Evolutionary conservation across 2,113 vertebrate species (phyloP), one percentile per base, ranked within the genome.

Genomic region (Brevimyrus niger): DNA sequence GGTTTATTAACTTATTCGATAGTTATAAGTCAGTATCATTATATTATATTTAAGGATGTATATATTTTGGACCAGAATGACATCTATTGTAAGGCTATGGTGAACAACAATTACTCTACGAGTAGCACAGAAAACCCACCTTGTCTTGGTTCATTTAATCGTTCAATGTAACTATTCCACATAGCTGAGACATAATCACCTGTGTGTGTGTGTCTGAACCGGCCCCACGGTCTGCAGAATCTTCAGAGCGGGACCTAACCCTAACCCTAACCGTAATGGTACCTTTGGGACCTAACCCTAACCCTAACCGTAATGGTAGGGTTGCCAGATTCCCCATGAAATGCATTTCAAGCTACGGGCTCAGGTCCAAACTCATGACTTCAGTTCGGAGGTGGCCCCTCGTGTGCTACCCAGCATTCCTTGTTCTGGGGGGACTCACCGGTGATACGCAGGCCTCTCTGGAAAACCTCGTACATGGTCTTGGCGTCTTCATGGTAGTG

Each of bases 381-480:
- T 47, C 6, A 23, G 38, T 84, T 89, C 21, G 35, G n/a, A 58
- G 31, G 73, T 4, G 88, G 88, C 44, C 38, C 8, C 6, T 6
- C 11, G 11, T 1, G 38, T 8, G n/a, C 21, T 89, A 89, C 69
- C 69, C 88, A 83, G 88, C 2, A 51, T 55, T 8, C 27, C 31
- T 2, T 53, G 17, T 48, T 7, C 17, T 3, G 42, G 10, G 7
- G 23, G 35, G 1, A 93, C 97, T 95, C 91, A 99, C 98, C 98
- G 3, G 98, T 97, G 96, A 99, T 98, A 92, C 96, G 96, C 58
- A 97, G 96, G 35, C 98, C 98, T 42, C 98, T 96, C 94, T 96
- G 96, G 91, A 99, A 99, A 89, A 98, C 98, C 93, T 99, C 97
- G 0, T 99, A 99, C 97, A 99, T 97, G 92, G 98, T 99, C 93